Percentiles rank a stretch among this genome's conserved stretches.
These are phyloP conservation scores for Melanotaenia nigrans DNA, from an alignment of 2,797 vertebrate species.

Conservation along the genomic window DNA sequence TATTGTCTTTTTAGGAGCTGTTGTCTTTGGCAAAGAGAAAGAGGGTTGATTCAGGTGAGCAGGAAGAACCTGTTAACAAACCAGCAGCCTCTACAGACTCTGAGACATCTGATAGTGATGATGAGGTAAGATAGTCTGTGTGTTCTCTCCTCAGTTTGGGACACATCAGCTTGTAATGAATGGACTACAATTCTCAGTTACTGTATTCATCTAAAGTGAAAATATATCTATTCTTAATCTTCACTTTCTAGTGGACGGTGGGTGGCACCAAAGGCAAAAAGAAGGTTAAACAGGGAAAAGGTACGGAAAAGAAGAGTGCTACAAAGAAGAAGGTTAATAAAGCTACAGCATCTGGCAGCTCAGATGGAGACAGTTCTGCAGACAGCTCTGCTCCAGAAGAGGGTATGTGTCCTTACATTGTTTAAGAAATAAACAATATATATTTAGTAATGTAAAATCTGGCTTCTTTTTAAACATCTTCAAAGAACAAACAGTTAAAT, in stretches of 20 bases:
- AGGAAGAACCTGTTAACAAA: conserved; percentile 92
- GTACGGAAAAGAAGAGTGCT: conserved; percentile 90
- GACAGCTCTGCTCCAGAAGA: conserved; percentile 98
- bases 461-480: neutral
- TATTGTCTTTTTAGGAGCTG: conserved; percentile 85
- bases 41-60: conserved; percentile 94
- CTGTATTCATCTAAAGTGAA: neutral
- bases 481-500: neutral
- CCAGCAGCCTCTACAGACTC: conserved; percentile 96
- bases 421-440: neutral
- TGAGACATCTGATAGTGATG: conserved; percentile 96
- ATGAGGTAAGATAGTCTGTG: conserved; percentile 84
- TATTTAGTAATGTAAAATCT: neutral
- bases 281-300: conserved; percentile 92
- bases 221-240: neutral
- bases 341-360: conserved; percentile 94
- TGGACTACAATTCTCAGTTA: neutral
- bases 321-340: conserved; percentile 92
- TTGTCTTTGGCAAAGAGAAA: conserved; percentile 96
- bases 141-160: neutral
- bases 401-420: conserved; percentile 79
- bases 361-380: conserved; percentile 93
- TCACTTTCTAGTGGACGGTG: conserved; percentile 91
- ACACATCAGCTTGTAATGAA: neutral
- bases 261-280: conserved; percentile 97